Percentiles rank a stretch among this genome's conserved stretches.
phyloP scores from a whole-genome alignment of 2,888 invertebrate species.

The Chloroclystis v-ata region DNA sequence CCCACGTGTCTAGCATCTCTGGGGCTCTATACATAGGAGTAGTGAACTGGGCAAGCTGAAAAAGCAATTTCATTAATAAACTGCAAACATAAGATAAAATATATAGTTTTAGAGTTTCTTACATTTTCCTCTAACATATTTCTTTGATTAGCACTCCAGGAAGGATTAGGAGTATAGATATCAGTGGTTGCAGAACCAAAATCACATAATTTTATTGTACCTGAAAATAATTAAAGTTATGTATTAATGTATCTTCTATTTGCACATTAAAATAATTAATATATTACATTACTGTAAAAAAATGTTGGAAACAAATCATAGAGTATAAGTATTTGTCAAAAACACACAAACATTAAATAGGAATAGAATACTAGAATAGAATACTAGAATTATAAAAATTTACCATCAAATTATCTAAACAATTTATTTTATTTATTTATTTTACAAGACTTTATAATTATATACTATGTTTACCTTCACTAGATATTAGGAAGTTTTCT shows the following conservation, averaged over 20 bases:
- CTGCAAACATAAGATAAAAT: not conserved
- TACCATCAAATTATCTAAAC: no score
- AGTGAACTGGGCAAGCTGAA: slow-evolving; percentile 85
- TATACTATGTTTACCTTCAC: slow-evolving; percentile 78
- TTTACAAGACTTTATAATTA: no score
- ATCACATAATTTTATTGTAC: slow-evolving; percentile 94
- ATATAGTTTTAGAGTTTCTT: slow-evolving; percentile 33
- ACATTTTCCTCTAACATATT: slow-evolving; percentile 96
- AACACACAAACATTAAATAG: no score
- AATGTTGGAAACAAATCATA: no score
- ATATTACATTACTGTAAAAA: no score
- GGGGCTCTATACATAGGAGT: slow-evolving; percentile 98
- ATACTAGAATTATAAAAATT: no score
- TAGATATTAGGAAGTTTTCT: slow-evolving; percentile 95
- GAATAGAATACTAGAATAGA: no score
- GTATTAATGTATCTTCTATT: no score
- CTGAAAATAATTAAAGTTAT: slow-evolving; percentile 34
- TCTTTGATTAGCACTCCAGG: slow-evolving; percentile 95
- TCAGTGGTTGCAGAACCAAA: slow-evolving; percentile 97
- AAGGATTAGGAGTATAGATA: slow-evolving; percentile 87
- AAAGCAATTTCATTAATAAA: slow-evolving; percentile 23
- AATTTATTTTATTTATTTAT: no score
- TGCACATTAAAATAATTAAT: no score
- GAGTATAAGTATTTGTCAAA: no score
- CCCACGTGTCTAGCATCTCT: slow-evolving; percentile 99